Evolutionary conservation across 1,140 invertebrate genomes (phyloP).

Genomic region (Aleiodes sp.): DNA sequence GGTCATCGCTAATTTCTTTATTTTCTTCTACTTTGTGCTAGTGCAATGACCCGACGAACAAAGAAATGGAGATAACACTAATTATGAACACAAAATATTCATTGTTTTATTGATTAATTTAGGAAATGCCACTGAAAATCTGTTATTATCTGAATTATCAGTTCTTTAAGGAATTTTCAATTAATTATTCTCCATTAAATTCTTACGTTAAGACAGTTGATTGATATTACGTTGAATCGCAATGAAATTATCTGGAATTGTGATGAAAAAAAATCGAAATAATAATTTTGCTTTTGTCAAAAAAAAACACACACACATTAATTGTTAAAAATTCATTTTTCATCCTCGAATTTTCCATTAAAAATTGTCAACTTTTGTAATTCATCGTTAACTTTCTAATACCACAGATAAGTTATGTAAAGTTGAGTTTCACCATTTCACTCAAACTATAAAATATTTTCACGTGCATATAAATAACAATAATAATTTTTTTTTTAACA

Average conservation of each 20-base stretch:
- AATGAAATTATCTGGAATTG: too few relatives aligned
- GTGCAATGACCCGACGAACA: background rate
- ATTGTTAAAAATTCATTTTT: background rate
- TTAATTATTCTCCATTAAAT: too few relatives aligned
- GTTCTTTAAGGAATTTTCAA: too few relatives aligned
- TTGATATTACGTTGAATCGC: too few relatives aligned
- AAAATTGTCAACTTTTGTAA: conserved; percentile 10
- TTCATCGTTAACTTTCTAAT: conserved; percentile 30
- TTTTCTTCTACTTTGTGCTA: background rate
- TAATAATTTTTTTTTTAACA: background rate
- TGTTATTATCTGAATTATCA: background rate
- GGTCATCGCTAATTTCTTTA: background rate
- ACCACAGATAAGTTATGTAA: conserved; percentile 32
- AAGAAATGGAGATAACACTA: background rate
- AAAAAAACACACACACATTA: background rate
- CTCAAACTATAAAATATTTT: conserved; percentile 24
- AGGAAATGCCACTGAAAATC: background rate
- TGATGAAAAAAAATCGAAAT: too few relatives aligned
- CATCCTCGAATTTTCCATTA: background rate
- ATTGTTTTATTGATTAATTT: background rate
- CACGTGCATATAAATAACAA: background rate
- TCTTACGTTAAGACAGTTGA: too few relatives aligned
- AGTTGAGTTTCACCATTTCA: conserved; percentile 38
- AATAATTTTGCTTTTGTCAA: background rate
- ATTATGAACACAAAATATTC: background rate